Evolutionary conservation across 1,140 invertebrate species (phyloP).

Genomic region (Episyrphus balteatus): DNA sequence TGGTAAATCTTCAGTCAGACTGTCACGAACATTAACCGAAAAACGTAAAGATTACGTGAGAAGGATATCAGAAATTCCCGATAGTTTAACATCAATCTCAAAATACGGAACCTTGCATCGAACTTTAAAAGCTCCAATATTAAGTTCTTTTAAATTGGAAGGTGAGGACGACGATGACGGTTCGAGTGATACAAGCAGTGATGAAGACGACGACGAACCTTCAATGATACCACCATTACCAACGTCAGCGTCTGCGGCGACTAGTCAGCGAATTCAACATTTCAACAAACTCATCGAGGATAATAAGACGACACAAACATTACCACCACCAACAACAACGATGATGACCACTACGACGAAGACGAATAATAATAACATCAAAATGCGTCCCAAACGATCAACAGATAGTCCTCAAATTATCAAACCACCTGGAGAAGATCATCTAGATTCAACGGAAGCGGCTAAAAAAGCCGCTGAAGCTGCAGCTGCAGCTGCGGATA

Average conservation of each 20-base stretch:
- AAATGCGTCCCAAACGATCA: conserved; percentile 2
- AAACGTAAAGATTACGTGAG: conserved; percentile 50
- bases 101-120: conserved; percentile 2
- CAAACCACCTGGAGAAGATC: no score
- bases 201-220: neutral
- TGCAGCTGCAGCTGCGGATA: no score
- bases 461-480: no score
- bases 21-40: conserved; percentile 43
- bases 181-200: neutral
- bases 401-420: neutral
- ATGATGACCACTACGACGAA: neutral
- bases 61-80: conserved; percentile 34
- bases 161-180: neutral
- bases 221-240: neutral
- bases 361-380: conserved; percentile 1
- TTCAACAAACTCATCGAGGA: neutral
- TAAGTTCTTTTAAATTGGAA: conserved; percentile 4
- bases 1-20: conserved; percentile 30
- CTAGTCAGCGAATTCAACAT: neutral
- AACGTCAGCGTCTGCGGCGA: conserved; percentile 1
- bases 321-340: neutral
- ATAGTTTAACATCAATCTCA: neutral
- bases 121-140: conserved; percentile 1
- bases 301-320: neutral
- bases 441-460: no score